Evolutionary conservation across 2,888 invertebrate species (phyloP).

Genomic region (Drosophila cracens): DNA sequence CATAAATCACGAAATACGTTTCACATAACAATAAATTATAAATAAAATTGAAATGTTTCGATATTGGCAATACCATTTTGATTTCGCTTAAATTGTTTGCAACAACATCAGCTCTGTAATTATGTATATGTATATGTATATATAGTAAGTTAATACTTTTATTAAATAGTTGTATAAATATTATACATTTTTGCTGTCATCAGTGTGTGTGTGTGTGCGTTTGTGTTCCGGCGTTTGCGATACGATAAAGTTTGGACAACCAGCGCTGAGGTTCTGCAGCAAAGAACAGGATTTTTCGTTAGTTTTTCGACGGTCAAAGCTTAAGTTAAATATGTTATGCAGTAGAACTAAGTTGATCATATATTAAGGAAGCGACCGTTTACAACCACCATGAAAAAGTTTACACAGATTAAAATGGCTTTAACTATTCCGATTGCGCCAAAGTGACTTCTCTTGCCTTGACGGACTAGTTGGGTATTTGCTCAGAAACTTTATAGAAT

Average conservation of each 20-base stretch:
- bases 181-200: slow-evolving; percentile 25
- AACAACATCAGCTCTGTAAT: slow-evolving; percentile 53
- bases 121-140: slow-evolving; percentile 14
- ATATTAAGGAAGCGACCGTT: slow-evolving; percentile 85
- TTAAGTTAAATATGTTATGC: slow-evolving; percentile 65
- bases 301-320: neutral
- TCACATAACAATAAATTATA: slow-evolving; percentile 53
- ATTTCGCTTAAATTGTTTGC: slow-evolving; percentile 44
- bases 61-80: slow-evolving; percentile 38
- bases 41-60: slow-evolving; percentile 42
- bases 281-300: neutral
- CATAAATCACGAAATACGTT: slow-evolving; percentile 41
- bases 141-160: slow-evolving; percentile 29
- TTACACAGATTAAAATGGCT: slow-evolving; percentile 85
- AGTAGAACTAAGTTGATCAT: too few species aligned
- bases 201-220: slow-evolving; percentile 26
- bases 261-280: too few species aligned
- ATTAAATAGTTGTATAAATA: slow-evolving; percentile 59
- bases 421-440: too few species aligned
- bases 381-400: slow-evolving; percentile 91
- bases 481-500: too few species aligned
- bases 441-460: too few species aligned
- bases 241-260: too few species aligned
- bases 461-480: too few species aligned
- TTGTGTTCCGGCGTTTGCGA: neutral